phyloP scores from a whole-genome alignment of 2,797 vertebrate species.

The Otolemur crassicaudatus region DNA sequence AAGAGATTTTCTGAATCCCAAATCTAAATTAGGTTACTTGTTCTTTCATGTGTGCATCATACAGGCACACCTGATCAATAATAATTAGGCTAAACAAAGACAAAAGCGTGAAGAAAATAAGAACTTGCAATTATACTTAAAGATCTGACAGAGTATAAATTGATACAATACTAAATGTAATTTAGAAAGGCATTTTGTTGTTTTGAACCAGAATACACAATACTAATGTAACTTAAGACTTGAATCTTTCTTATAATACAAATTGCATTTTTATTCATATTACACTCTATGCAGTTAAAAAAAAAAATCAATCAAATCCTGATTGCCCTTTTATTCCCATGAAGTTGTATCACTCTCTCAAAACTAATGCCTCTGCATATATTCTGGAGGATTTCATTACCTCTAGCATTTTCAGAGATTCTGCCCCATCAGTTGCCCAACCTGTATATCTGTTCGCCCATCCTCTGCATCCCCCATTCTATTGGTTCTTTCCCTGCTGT shows the following conservation, averaged over 20 bases:
- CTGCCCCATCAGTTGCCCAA: neutral
- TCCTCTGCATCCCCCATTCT: neutral
- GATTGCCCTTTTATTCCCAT: neutral
- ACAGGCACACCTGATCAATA: neutral
- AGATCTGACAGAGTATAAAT: neutral
- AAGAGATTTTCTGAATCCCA: neutral
- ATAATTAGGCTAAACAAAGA: neutral
- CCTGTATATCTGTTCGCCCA: neutral
- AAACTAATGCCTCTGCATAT: neutral
- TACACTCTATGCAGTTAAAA: neutral
- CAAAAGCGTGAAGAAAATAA: constrained; percentile 25
- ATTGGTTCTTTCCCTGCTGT: neutral
- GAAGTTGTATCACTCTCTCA: neutral
- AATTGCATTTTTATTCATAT: constrained; percentile 16
- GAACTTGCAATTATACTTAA: neutral
- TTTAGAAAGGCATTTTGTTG: neutral
- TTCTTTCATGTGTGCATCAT: neutral
- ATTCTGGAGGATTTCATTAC: neutral
- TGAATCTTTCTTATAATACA: constrained; percentile 4
- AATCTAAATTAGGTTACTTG: neutral
- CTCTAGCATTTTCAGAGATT: neutral
- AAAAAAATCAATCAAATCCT: constrained; percentile 46
- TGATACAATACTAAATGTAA: constrained; percentile 24
- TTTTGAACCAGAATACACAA: constrained; percentile 14
- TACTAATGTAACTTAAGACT: neutral